Evolutionary conservation across 2,888 invertebrate genomes (phyloP).

Genomic region (Sepiola atlantica): DNA sequence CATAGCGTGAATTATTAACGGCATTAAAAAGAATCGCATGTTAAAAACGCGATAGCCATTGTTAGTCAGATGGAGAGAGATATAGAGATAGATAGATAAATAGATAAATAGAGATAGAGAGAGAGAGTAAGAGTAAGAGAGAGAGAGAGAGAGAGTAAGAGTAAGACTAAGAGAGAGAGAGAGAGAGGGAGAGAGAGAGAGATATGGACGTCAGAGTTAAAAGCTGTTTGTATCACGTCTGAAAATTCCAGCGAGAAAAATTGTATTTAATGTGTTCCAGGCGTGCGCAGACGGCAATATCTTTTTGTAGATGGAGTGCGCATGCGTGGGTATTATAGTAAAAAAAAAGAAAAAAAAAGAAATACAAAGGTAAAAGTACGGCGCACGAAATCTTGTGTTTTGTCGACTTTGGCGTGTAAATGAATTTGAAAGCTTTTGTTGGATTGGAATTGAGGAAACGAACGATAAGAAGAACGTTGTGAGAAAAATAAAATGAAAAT

Average conservation of each 20-base stretch:
- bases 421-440: slow-evolving; percentile 14
- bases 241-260: not conserved
- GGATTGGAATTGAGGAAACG: not conserved
- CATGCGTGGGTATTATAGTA: not conserved
- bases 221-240: not conserved
- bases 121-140: no score
- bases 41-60: not conserved
- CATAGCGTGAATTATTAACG: not conserved
- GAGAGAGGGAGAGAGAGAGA: no score
- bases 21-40: not conserved
- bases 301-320: not conserved
- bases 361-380: not conserved
- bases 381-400: not conserved
- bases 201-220: not conserved
- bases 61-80: not conserved
- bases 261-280: not conserved
- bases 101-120: no score
- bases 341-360: no score
- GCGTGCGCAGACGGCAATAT: not conserved
- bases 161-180: no score
- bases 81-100: no score
- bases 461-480: not conserved
- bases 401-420: not conserved
- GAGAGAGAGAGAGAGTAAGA: no score
- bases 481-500: not conserved